Base-by-base conservation (phyloP, 1,140 invertebrate genomes). In the Nephila pilipes region DNA sequence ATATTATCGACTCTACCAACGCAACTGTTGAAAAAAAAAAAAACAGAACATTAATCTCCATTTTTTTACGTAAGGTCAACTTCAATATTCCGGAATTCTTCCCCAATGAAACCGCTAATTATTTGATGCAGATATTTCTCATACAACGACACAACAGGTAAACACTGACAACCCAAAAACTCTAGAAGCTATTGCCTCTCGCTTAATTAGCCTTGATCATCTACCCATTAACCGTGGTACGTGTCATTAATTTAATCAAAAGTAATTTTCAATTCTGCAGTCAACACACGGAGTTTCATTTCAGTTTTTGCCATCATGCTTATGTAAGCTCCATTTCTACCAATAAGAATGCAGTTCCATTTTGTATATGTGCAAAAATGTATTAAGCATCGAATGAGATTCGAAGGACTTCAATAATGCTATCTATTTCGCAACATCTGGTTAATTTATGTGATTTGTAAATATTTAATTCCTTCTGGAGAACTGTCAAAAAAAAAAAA, bases 171-270 rank as follows among this genome's bases (percentile, higher is more conserved):
- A 29, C 65, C 5, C 8, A 29, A n/a, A 79, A 36, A 6, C 6
- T 36, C 46, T 36, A 81, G 20, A 22, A 55, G 38, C n/a, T 6
- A 81, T 54, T 10, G 8, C 65, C 16, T 25, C 16, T 75, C 65
- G 25, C 14, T 36, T 75, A 75, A 75, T 75, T 75, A 75, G 65
- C 65, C 65, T 75, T 75, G 65, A 75, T 75, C 65, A 32, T 75
- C 65, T 75, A 25, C 65, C 25, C 65, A 75, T 18, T 75, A 29
- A 75, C 29, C 1, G 65, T 16, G 29, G 4, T 69, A 75, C 29
- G 65, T 29, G 65, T 16, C 25, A 75, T 32, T 75, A 75, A 75
- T 75, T 75, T 16, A 75, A 75, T 75, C 25, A 14, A 29, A 75
- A 32, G 3, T 25, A 8, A 18, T 16, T 25, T 29, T 75, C 10